These are phyloP conservation scores for Hylyphantes graminicola DNA, from an alignment of 1,140 invertebrate genomes.

Conservation along the genomic window DNA sequence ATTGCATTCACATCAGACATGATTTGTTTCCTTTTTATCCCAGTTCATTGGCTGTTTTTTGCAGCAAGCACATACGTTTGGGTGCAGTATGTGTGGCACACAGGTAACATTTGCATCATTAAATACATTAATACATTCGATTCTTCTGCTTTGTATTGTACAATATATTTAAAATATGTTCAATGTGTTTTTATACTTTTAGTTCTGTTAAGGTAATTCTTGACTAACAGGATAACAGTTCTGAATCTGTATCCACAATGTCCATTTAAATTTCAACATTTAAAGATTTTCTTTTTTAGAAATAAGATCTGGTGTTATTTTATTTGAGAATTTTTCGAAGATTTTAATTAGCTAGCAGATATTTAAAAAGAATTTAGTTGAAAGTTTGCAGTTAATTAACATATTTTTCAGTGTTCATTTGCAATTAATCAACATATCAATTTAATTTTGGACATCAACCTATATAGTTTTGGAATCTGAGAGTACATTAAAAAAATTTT, in stretches of 20 bases:
- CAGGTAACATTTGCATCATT: constrained; percentile 75
- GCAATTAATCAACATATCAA: too few species aligned
- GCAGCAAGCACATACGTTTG: constrained; percentile 98
- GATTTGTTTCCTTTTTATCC: constrained; percentile 99
- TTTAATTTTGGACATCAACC: too few species aligned
- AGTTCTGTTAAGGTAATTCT: not conserved
- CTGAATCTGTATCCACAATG: not conserved
- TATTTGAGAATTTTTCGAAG: too few species aligned
- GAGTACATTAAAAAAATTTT: too few species aligned
- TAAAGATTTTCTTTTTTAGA: too few species aligned
- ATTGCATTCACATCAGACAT: constrained; percentile 98
- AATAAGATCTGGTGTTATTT: too few species aligned
- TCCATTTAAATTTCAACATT: too few species aligned
- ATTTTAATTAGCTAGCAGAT: too few species aligned
- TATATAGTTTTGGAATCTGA: too few species aligned
- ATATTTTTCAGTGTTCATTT: too few species aligned
- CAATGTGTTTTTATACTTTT: not conserved
- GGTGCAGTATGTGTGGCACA: constrained; percentile 99
- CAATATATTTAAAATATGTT: not conserved
- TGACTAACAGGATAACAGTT: not conserved
- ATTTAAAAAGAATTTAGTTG: too few species aligned
- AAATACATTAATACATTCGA: not conserved
- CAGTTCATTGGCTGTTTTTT: constrained; percentile 97
- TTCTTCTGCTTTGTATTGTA: not conserved
- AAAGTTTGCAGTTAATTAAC: too few species aligned